Base-by-base conservation (phyloP, 2,113 vertebrate species). In the Brienomyrus brachyistius region DNA sequence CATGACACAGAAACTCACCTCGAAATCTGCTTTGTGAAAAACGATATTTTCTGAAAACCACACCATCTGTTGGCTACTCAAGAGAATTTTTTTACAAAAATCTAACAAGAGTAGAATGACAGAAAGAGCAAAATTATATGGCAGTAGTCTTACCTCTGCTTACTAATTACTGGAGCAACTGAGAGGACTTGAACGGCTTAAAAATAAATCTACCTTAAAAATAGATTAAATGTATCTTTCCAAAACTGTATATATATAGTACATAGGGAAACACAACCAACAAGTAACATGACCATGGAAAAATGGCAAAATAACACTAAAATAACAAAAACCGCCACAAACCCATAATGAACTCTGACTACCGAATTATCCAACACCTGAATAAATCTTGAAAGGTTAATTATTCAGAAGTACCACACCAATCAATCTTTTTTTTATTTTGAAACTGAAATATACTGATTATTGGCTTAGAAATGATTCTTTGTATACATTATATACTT, bases 11-110 rank as follows among this genome's bases (percentile, higher is more conserved):
- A 51, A 51, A 59, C 40, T 59, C 23, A 31, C 40, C 13, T 50
- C 23, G 74, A 74, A 51, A 17, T 47, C 45, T 50, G 43, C 43
- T 45, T 70, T 62, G 35, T 31, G 31, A 43, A 89, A 31, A 83
- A 89, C 4, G 1, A 2, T 51, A 48, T n/a, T 84, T 84, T 47
- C 62, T 87, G 15, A 50, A 87, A 87, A 43, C 17, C 27, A 54
- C 66, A 77, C 54, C n/a, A 84, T 86, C 47, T 90, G 17, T 90
- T 87, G 7, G 11, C 27, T 74, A 85, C 86, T 90, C 83, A 66
- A n/a, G 31, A 45, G n/a, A 51, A 21, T 59, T 87, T 47, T 31
- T n/a, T 17, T n/a, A 89, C 40, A 11, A 66, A 6, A 47, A 27
- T 27, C 19, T 56, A 23, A 56, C 54, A 50, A 45, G 43, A 48